phyloP scores from a whole-genome alignment of 2,797 vertebrate species.

The Erithacus rubecula region DNA sequence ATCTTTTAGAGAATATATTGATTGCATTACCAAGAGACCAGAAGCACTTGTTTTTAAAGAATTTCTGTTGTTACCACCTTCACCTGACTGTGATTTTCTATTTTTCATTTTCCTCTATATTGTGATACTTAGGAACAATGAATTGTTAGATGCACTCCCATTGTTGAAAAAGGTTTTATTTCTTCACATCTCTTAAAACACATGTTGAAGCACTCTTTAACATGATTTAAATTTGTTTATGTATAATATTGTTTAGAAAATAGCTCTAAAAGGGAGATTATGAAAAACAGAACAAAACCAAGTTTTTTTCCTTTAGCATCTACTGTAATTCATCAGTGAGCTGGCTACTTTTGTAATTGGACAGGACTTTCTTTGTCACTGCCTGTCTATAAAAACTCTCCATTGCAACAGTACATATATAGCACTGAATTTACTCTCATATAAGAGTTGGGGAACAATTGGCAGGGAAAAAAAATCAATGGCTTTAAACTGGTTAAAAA shows the following conservation, averaged over 20 bases:
- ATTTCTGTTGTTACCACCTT: neutral
- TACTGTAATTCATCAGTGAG: neutral
- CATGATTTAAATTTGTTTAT: neutral
- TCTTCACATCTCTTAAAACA: neutral
- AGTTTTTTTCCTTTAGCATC: neutral
- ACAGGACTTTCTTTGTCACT: neutral
- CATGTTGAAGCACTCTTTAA: neutral
- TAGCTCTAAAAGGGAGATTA: neutral
- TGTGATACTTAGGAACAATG: neutral
- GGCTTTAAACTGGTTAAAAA: neutral
- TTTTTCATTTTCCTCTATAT: neutral
- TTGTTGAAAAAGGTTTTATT: neutral
- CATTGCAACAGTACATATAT: neutral
- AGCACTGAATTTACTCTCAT: neutral
- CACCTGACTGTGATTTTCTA: neutral
- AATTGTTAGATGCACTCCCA: neutral
- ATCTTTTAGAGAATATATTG: constrained; percentile 1
- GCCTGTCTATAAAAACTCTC: neutral
- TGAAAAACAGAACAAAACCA: neutral
- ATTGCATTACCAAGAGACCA: constrained; percentile 2
- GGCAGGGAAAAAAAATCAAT: neutral
- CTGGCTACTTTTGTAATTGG: neutral
- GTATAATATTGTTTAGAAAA: neutral
- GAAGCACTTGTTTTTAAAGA: neutral
- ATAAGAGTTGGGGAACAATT: neutral